Conservation (phyloP, 92 coral and sea anemone genomes). For the Micromussa lordhowensis region DNA sequence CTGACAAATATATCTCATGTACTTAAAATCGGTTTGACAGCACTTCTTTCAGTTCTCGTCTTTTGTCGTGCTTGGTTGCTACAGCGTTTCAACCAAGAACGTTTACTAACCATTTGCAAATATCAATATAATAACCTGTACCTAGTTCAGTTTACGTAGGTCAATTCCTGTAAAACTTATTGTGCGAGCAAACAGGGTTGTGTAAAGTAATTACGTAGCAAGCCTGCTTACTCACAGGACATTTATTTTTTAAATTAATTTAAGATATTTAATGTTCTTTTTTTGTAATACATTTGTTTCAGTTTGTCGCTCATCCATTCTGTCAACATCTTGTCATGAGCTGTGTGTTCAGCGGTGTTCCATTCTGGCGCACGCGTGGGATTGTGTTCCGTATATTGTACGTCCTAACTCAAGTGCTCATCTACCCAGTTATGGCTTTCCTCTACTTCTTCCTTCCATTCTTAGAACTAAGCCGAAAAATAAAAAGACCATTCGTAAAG, state of each 20-base stretch:
- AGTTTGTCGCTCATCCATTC: slow-evolving; percentile 99
- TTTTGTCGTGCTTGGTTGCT: not conserved
- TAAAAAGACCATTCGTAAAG: slow-evolving; percentile 92
- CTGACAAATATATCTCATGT: not conserved
- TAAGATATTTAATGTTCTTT: not conserved
- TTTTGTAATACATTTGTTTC: slow-evolving; percentile 5
- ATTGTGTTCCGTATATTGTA: slow-evolving; percentile 78
- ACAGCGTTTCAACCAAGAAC: not conserved
- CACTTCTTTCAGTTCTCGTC: not conserved
- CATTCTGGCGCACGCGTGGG: slow-evolving; percentile 87
- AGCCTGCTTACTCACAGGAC: not conserved
- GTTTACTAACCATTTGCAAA: not conserved
- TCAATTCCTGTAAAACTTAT: too few species aligned
- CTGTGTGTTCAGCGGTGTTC: slow-evolving; percentile 86
- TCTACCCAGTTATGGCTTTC: slow-evolving; percentile 88
- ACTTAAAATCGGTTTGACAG: not conserved
- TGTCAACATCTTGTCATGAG: slow-evolving; percentile 94
- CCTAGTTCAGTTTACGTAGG: too few species aligned
- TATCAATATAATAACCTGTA: too few species aligned
- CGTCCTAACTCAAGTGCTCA: slow-evolving; percentile 85
- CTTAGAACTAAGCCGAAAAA: slow-evolving; percentile 74
- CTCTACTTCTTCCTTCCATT: slow-evolving; percentile 89
- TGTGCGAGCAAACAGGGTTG: too few species aligned
- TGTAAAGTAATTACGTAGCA: too few species aligned
- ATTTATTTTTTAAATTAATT: not conserved